phyloP scores from a whole-genome alignment of 2,797 vertebrate species.

The Micropoecilia bifurca region DNA sequence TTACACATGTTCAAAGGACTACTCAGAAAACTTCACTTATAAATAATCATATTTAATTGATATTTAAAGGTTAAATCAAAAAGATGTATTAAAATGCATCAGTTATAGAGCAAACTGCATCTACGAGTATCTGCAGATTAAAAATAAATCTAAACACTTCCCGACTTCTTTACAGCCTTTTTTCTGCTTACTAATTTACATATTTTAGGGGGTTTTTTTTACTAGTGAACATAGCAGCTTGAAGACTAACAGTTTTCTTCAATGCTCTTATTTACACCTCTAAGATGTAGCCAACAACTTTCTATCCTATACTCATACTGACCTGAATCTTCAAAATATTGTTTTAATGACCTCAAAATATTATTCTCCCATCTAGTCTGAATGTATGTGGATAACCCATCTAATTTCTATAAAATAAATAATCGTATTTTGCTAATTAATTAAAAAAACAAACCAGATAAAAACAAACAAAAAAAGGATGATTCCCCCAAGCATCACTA shows the following conservation, averaged over 20 bases:
- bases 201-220: not conserved
- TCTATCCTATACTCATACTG: not conserved
- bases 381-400: too few relatives aligned
- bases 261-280: not conserved
- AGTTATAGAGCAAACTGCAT: slow-evolving; percentile 27
- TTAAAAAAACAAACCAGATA: too few relatives aligned
- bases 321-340: not conserved
- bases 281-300: not conserved
- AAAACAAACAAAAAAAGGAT: too few relatives aligned
- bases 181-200: not conserved
- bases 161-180: not conserved
- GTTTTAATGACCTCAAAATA: not conserved
- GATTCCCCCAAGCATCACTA: too few relatives aligned
- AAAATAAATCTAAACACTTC: slow-evolving; percentile 10
- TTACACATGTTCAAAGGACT: slow-evolving; percentile 40
- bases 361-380: too few relatives aligned
- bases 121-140: slow-evolving; percentile 39
- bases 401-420: too few relatives aligned
- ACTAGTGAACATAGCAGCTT: not conserved
- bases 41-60: slow-evolving; percentile 37
- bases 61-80: slow-evolving; percentile 32
- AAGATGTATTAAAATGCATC: slow-evolving; percentile 29
- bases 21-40: slow-evolving; percentile 47
- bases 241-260: not conserved
- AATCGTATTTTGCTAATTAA: too few relatives aligned